Percentiles rank a stretch among this genome's conserved stretches.
Evolutionary conservation across 2,113 vertebrate species (phyloP).

Genomic region (Hoplias malabaricus): DNA sequence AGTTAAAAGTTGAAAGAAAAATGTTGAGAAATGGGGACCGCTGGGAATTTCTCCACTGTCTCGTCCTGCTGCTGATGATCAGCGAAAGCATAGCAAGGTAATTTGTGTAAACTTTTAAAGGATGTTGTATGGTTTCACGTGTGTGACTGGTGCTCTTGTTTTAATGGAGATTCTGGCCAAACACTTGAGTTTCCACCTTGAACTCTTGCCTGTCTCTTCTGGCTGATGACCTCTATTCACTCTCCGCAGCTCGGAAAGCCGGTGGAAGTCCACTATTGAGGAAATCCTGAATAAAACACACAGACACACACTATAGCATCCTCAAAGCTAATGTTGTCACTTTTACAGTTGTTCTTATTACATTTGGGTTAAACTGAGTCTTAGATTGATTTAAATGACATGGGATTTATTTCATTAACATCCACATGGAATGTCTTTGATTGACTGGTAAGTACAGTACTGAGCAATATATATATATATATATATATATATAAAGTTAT

Average conservation of each 20-base stretch:
- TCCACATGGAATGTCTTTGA: no score
- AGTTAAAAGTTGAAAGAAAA: no score
- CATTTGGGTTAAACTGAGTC: background rate
- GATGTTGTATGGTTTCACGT: no score
- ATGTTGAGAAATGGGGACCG: no score
- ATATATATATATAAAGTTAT: no score
- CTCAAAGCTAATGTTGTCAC: background rate
- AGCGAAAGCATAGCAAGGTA: background rate
- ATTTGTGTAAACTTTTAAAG: background rate
- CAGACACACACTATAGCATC: slow-evolving; percentile 3
- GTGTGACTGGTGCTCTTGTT: background rate
- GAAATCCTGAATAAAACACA: slow-evolving; percentile 48
- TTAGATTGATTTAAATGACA: no score
- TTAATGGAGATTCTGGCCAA: background rate
- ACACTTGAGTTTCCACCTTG: slow-evolving; percentile 33
- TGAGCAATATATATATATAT: no score
- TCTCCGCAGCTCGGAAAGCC: slow-evolving; percentile 35
- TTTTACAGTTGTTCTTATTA: background rate
- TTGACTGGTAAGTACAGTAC: no score
- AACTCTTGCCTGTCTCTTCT: slow-evolving; percentile 31
- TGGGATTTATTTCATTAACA: no score
- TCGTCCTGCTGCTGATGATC: no score
- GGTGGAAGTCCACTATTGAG: slow-evolving; percentile 28
- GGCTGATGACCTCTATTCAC: slow-evolving; percentile 30
- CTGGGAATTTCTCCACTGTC: no score